phyloP scores from a whole-genome alignment of 2,113 vertebrate genomes.

The Jacana jacana region DNA sequence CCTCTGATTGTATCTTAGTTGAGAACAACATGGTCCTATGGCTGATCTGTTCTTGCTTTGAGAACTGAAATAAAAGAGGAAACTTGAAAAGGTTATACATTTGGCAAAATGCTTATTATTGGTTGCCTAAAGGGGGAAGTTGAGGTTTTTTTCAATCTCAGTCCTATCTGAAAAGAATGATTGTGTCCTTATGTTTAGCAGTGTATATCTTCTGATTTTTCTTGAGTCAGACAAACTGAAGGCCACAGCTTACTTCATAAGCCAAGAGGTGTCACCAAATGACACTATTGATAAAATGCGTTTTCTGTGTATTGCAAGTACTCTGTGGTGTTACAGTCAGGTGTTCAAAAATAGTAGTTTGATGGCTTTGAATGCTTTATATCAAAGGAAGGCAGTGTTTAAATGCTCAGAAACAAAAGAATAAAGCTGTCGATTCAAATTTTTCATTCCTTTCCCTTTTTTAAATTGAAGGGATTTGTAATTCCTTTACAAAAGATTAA shows the following conservation, averaged over 20 bases:
- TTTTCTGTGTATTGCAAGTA: background rate
- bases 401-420: background rate
- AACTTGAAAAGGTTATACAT: constrained; percentile 11
- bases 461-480: background rate
- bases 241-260: background rate
- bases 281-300: background rate
- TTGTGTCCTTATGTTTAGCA: background rate
- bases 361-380: background rate
- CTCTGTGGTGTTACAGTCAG: background rate
- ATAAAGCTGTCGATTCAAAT: background rate
- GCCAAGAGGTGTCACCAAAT: background rate
- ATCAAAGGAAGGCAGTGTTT: background rate
- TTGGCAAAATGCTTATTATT: background rate
- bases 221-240: background rate
- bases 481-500: background rate
- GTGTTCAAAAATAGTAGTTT: background rate
- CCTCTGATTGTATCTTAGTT: background rate
- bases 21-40: background rate
- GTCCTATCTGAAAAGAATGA: background rate
- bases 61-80: constrained; percentile 5
- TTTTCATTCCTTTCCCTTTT: background rate
- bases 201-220: background rate
- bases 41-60: background rate
- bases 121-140: background rate
- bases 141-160: background rate